phyloP scores from a whole-genome alignment of 2,797 vertebrate species.

The Lagocephalus sceleratus region DNA sequence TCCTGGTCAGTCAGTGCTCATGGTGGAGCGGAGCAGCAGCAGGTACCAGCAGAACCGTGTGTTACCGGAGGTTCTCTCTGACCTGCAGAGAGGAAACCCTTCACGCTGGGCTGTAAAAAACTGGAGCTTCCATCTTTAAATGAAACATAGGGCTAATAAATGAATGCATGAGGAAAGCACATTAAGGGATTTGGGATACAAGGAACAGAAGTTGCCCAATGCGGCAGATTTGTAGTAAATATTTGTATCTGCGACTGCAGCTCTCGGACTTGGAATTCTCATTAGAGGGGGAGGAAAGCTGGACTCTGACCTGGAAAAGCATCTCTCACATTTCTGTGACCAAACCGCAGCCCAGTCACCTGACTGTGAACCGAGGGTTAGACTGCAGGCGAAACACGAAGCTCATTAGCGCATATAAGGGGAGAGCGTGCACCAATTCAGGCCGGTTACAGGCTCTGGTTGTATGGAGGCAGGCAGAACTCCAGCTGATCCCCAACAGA shows the following conservation, averaged over 20 bases:
- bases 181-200: constrained; percentile 14
- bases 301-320: constrained; percentile 22
- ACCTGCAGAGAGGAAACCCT: constrained; percentile 1
- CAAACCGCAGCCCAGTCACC: constrained; percentile 24
- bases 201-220: neutral
- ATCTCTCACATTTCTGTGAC: constrained; percentile 33
- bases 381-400: constrained; percentile 3
- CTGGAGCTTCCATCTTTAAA: constrained; percentile 20
- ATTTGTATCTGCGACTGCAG: constrained; percentile 5
- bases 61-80: constrained; percentile 21
- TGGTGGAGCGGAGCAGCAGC: constrained; percentile 47
- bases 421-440: too few relatives aligned
- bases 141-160: constrained; percentile 30
- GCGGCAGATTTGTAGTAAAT: constrained; percentile 3
- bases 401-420: too few relatives aligned
- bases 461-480: neutral
- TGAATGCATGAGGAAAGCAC: neutral
- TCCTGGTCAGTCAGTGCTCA: constrained; percentile 42
- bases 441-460: too few relatives aligned
- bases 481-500: constrained; percentile 1
- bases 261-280: constrained; percentile 30
- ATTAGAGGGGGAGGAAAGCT: constrained; percentile 20
- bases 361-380: constrained; percentile 5
- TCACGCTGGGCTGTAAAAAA: neutral
- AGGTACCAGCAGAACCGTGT: constrained; percentile 43